Evolutionary conservation across 2,888 invertebrate species (phyloP), one percentile per base, ranked within the genome.

Genomic region (Cordilura impudica): DNA sequence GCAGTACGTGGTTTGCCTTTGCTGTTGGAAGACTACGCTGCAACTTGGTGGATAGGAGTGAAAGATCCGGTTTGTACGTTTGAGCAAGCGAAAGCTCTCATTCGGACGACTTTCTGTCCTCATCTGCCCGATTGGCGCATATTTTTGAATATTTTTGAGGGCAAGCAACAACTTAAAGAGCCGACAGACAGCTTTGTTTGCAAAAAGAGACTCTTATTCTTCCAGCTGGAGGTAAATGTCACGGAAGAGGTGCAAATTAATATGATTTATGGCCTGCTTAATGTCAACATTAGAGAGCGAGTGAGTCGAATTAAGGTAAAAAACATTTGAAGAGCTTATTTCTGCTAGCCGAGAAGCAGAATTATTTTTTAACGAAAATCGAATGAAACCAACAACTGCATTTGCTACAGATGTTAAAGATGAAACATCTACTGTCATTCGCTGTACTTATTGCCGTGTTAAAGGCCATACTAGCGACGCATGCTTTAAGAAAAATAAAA

Each of bases 301-400:
- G 71, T 74, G n/a, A 47, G 49, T 10, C 47, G 72, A 19, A 67
- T 72, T 8, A 39, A 23, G 14, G 26, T 60, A 0, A 4, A n/a
- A 21, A 10, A 35, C 74, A 16, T 78, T 71, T 51, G 45, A 67
- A 16, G 51, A 56, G 4, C 16, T 78, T 2, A 63, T 74, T 47
- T 53, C 53, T 10, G 18, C 51, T n/a, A 43, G 70, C 35, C 45
- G 71, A 54, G 77, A 78, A 16, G 81, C 71, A 14, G 74, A 74
- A 35, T 23, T 71, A 53, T 60, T 81, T 43, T 12, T 54, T 14
- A 2, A 12, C 2, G 77, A 77, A 61, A 14, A n/a, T 0, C 23
- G 47, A n/a, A n/a, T n/a, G n/a, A n/a, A n/a, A 53, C 16, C 49
- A 12, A 2, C 3, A 12, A 10, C 16, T 18, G 19, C 29, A 4